Percentiles rank a stretch among this genome's conserved stretches.
phyloP scores from a whole-genome alignment of 2,113 vertebrate species.

The Tapirus terrestris region DNA sequence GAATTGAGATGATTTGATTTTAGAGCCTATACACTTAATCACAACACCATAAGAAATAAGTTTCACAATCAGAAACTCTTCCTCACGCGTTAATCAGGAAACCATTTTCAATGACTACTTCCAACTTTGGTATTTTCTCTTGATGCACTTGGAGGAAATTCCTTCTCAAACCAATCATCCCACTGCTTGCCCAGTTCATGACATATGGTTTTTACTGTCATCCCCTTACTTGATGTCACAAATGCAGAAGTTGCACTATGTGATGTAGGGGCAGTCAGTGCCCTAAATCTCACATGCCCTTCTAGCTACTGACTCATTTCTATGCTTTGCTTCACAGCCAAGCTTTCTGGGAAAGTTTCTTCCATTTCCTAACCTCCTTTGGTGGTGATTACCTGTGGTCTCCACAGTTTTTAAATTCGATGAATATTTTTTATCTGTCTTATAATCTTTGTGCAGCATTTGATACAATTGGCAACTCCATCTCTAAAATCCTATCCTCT shows the following conservation, averaged over 20 bases:
- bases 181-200: background rate
- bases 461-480: background rate
- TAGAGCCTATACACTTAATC: background rate
- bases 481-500: background rate
- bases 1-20: background rate
- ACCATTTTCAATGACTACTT: background rate
- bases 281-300: background rate
- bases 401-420: background rate
- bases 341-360: background rate
- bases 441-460: background rate
- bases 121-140: background rate
- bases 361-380: background rate
- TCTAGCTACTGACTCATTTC: background rate
- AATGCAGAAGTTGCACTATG: background rate
- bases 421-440: background rate
- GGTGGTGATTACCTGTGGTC: background rate
- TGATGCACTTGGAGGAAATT: background rate
- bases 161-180: background rate
- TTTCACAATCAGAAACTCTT: conserved; percentile 23
- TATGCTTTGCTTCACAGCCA: background rate
- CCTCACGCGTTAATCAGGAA: background rate
- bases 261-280: background rate
- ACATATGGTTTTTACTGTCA: background rate
- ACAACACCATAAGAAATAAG: background rate
- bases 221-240: background rate